Conservation (phyloP, 2,797 vertebrate species). For the Antrozous pallidus region DNA sequence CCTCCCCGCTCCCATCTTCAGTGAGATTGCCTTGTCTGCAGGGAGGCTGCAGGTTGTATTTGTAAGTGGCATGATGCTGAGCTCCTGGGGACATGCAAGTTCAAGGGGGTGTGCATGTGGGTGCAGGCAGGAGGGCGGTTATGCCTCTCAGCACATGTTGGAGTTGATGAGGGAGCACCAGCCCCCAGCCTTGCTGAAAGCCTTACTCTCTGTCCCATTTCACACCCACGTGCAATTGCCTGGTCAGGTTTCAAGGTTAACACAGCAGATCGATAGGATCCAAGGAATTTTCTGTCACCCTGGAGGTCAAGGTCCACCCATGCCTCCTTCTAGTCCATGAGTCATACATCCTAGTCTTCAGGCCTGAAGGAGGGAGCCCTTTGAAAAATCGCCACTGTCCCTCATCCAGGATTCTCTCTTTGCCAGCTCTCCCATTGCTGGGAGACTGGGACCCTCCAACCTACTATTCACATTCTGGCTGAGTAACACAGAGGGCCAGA, state of each 20-base stretch:
- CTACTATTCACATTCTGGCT: constrained; percentile 72
- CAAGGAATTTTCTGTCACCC: constrained; percentile 54
- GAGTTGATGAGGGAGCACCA: neutral
- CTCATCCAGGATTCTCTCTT: constrained; percentile 36
- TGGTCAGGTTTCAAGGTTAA: neutral
- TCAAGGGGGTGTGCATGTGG: fast-evolving
- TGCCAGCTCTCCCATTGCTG: constrained; percentile 49
- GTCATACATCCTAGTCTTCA: constrained; percentile 11
- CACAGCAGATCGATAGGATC: neutral
- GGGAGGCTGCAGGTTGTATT: fast-evolving
- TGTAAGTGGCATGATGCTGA: fast-evolving
- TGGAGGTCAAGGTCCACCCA: constrained; percentile 13
- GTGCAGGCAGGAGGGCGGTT: fast-evolving
- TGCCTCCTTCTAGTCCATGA: constrained; percentile 49
- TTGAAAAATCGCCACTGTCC: constrained; percentile 32
- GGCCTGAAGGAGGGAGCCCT: constrained; percentile 5
- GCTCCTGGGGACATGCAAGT: fast-evolving
- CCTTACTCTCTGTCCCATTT: neutral
- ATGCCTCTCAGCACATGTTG: neutral
- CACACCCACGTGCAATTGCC: neutral
- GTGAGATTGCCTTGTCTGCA: fast-evolving
- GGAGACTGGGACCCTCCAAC: constrained; percentile 4
- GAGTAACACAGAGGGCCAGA: constrained; percentile 30
- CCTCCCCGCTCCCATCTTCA: too few species aligned
- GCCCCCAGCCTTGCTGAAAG: neutral